Conservation (phyloP, 2,888 invertebrate genomes). For the Apoderus coryli region DNA sequence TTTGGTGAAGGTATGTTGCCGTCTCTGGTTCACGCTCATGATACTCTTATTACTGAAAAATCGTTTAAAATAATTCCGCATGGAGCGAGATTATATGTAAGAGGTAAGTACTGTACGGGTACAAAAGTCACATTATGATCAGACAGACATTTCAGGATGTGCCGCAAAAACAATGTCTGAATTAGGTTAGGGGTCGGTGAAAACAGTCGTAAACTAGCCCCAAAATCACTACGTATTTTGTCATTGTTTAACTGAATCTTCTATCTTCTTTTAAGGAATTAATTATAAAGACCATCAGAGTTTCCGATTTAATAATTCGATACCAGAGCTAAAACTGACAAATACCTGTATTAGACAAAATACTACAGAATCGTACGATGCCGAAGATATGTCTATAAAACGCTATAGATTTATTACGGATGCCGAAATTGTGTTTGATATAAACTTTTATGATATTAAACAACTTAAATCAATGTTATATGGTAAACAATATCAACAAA, state of each 20-base stretch:
- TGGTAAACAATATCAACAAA: slow-evolving; percentile 19
- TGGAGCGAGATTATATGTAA: slow-evolving; percentile 46
- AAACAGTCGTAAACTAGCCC: too few species aligned
- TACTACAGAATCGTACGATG: slow-evolving; percentile 47
- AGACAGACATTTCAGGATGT: too few species aligned
- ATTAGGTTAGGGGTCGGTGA: too few species aligned
- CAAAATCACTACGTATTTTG: too few species aligned
- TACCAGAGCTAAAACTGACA: slow-evolving; percentile 23
- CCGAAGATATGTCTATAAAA: slow-evolving; percentile 46
- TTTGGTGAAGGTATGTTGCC: slow-evolving; percentile 61
- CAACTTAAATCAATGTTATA: slow-evolving; percentile 32
- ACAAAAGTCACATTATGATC: too few species aligned
- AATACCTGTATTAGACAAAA: slow-evolving; percentile 27
- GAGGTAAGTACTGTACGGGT: slow-evolving; percentile 40
- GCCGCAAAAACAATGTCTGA: too few species aligned
- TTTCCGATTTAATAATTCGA: slow-evolving; percentile 11
- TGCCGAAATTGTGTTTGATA: slow-evolving; percentile 37
- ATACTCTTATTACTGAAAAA: slow-evolving; percentile 36
- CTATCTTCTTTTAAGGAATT: slow-evolving; percentile 12
- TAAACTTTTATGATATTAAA: slow-evolving; percentile 46
- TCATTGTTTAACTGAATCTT: too few species aligned
- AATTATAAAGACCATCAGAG: slow-evolving; percentile 14
- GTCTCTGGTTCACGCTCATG: slow-evolving; percentile 54
- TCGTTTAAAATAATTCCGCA: slow-evolving; percentile 43
- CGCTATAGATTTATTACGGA: slow-evolving; percentile 44